Evolutionary conservation across 1,140 invertebrate genomes (phyloP), one percentile per base, ranked within the genome.

Genomic region (Sycophaga agraensis): DNA sequence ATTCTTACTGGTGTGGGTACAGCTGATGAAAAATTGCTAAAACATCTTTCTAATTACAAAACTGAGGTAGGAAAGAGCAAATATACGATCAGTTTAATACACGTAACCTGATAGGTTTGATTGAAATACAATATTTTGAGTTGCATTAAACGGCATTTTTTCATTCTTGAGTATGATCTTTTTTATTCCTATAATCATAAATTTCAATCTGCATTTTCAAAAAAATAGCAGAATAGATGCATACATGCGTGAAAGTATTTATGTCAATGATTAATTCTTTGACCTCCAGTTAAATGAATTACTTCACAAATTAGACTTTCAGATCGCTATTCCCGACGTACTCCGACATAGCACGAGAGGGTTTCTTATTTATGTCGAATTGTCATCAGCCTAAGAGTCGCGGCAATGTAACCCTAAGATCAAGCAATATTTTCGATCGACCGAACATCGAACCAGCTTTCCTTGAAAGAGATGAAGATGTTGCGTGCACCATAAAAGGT

Each of bases 371-470:
- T 39, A 73, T 91, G 9, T 79, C 84, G 0, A 85, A 79, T 6
- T 91, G 89, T 63, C 69, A 85, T 14, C 85, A 89, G 68, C 90
- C 91, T 0, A 76, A 79, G 34, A 90, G 88, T 39, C 80, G 86
- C 51, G 91, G 91, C 2, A 80, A 69, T 7, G 71, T 93, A 1
- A 79, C 74, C 0, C 67, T 92, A 0, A 69, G 67, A 22, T 83
- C 83, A 35, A 73, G 67, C 11, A 83, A 87, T 70, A 86, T 89
- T 21, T 73, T 73, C 0, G 81, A 84, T 40, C 82, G 84, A n/a
- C 91, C 91, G 0, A 72, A 84, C 6, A 89, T 94, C 16, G 85
- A 94, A 76, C 91, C 91, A 0, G 86, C 87, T 42, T 93, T 91
- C 71, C 74, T 93, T n/a, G 75, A 82, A 12, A 68, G 84, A 3